These are phyloP conservation scores for Nothoprocta perdicaria DNA, from an alignment of 2,113 vertebrate species.

Conservation along the genomic window DNA sequence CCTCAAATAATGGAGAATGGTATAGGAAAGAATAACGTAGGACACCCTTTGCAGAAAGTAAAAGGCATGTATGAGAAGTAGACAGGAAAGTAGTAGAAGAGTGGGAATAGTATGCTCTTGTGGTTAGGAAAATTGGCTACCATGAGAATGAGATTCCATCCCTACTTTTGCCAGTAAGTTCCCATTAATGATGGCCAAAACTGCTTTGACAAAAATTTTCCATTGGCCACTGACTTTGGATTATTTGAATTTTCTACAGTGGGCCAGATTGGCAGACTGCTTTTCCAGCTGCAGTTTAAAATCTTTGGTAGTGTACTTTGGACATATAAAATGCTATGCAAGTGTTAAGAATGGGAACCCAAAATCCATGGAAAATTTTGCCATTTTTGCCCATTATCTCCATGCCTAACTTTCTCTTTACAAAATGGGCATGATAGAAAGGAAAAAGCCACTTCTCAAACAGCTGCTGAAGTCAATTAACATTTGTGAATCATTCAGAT, in stretches of 20 bases:
- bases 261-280: not conserved
- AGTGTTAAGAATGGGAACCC: not conserved
- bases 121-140: not conserved
- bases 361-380: not conserved
- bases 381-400: constrained; percentile 6
- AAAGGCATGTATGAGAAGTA: not conserved
- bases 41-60: not conserved
- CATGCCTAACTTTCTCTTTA: not conserved
- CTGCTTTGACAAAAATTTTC: not conserved
- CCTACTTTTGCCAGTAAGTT: not conserved
- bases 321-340: not conserved
- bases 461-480: not conserved
- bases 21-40: not conserved
- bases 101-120: not conserved
- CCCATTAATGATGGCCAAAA: not conserved
- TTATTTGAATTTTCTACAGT: constrained; percentile 1
- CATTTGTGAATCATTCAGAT: not conserved
- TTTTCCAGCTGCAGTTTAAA: constrained; percentile 22
- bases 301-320: not conserved
- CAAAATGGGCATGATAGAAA: not conserved
- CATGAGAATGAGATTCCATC: not conserved
- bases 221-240: not conserved
- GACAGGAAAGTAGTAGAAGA: not conserved
- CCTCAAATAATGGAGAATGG: not conserved
- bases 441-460: not conserved